Evolutionary conservation across 2,888 invertebrate species (phyloP).

Genomic region (Pasiphila rectangulata): DNA sequence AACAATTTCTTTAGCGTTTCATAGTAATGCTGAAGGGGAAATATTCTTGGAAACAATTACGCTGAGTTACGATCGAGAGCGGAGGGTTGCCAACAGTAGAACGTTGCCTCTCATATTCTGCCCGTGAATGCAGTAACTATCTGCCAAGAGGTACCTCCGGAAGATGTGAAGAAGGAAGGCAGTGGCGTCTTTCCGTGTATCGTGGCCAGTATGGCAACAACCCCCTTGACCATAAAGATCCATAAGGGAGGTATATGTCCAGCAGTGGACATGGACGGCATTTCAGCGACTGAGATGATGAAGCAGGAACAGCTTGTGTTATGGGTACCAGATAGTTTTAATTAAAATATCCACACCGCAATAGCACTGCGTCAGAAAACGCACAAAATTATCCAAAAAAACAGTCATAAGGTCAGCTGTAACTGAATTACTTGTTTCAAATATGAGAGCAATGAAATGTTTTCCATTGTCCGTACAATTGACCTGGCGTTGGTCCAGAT

Average conservation of each 20-base stretch:
- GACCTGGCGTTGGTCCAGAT: slow-evolving; percentile 55
- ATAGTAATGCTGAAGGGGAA: not conserved
- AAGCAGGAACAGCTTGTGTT: not conserved
- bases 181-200: no score
- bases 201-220: no score
- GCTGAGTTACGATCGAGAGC: not conserved
- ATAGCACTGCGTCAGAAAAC: not conserved
- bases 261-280: no score
- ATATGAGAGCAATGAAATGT: slow-evolving; percentile 9
- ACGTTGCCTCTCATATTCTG: no score
- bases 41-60: not conserved
- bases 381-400: slow-evolving; percentile 1
- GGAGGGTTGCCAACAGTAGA: no score
- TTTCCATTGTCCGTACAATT: slow-evolving; percentile 43
- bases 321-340: no score
- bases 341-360: no score
- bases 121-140: no score
- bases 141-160: no score
- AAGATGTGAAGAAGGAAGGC: no score
- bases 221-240: no score
- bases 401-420: slow-evolving; percentile 6
- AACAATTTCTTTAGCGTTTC: slow-evolving; percentile 5
- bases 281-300: not conserved
- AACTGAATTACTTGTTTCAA: slow-evolving; percentile 8
- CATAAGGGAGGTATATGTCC: no score